Evolutionary conservation across 2,888 invertebrate species (phyloP).

Genomic region (Aromia moschata): DNA sequence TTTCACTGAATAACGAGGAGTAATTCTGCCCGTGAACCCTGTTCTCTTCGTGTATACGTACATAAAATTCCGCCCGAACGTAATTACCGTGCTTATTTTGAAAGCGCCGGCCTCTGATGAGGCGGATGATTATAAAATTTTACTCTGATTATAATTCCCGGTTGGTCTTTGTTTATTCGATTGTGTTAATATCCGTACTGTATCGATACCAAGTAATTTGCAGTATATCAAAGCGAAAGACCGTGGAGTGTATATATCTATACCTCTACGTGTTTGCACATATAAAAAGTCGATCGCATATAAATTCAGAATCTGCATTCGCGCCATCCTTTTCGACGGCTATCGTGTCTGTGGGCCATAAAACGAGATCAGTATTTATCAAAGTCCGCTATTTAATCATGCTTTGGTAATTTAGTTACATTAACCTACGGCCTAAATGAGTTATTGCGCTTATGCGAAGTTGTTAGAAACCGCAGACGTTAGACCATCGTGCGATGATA

Average conservation of each 20-base stretch:
- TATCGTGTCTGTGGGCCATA: slow-evolving; percentile 57
- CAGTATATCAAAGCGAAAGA: slow-evolving; percentile 49
- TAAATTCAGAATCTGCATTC: slow-evolving; percentile 58
- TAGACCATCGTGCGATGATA: slow-evolving; percentile 28
- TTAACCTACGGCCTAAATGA: slow-evolving; percentile 43
- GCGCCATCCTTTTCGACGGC: slow-evolving; percentile 47
- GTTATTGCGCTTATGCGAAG: slow-evolving; percentile 31
- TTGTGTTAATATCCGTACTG: slow-evolving; percentile 38
- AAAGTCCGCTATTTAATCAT: slow-evolving; percentile 59
- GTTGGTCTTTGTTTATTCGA: background rate
- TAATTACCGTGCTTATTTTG: background rate
- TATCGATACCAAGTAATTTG: slow-evolving; percentile 47
- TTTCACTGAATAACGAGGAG: no score
- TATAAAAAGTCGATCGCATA: slow-evolving; percentile 40
- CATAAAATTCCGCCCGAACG: background rate
- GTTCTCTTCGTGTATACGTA: no score
- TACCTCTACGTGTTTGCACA: slow-evolving; percentile 31
- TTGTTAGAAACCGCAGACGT: slow-evolving; percentile 36
- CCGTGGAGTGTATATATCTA: no score
- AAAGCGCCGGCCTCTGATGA: background rate
- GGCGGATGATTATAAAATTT: background rate
- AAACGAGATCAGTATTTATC: slow-evolving; percentile 58
- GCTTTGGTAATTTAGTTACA: slow-evolving; percentile 57
- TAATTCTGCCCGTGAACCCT: no score
- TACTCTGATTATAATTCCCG: background rate